Evolutionary conservation across 1,140 invertebrate genomes (phyloP).

Genomic region (Lethrus apterus): DNA sequence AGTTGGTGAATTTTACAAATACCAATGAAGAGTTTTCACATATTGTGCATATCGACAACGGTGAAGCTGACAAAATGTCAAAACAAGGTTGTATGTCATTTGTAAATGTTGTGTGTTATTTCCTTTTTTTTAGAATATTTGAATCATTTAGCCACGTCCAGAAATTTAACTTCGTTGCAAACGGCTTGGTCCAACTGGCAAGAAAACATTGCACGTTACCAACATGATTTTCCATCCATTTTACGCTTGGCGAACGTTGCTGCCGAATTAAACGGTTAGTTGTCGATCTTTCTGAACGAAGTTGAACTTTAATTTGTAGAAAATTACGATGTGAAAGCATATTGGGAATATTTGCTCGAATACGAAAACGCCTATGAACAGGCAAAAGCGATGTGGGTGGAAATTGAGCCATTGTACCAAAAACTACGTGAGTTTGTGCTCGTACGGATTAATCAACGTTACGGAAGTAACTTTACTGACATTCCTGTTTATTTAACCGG

Average conservation of each 20-base stretch:
- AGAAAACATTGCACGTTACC: constrained; percentile 14
- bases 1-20: constrained; percentile 46
- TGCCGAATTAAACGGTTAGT: constrained; percentile 49
- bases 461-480: constrained; percentile 23
- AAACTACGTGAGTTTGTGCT: constrained; percentile 50
- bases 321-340: constrained; percentile 42
- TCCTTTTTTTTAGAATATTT: constrained; percentile 18
- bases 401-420: constrained; percentile 45
- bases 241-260: constrained; percentile 49
- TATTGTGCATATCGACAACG: constrained; percentile 36
- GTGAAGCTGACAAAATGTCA: constrained; percentile 11
- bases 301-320: constrained; percentile 28
- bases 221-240: constrained; percentile 43
- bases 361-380: constrained; percentile 46
- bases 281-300: neutral
- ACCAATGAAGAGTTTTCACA: constrained; percentile 38
- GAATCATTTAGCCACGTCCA: constrained; percentile 16
- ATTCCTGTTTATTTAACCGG: constrained; percentile 51
- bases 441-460: constrained; percentile 37
- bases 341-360: constrained; percentile 53
- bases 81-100: no score
- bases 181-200: constrained; percentile 40
- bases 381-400: constrained; percentile 46
- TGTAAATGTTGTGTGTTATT: no score
- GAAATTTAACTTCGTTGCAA: constrained; percentile 30